Percentiles rank a stretch among this genome's conserved stretches.
Conservation (phyloP, 2,113 vertebrate genomes). For the Galemys pyrenaicus region DNA sequence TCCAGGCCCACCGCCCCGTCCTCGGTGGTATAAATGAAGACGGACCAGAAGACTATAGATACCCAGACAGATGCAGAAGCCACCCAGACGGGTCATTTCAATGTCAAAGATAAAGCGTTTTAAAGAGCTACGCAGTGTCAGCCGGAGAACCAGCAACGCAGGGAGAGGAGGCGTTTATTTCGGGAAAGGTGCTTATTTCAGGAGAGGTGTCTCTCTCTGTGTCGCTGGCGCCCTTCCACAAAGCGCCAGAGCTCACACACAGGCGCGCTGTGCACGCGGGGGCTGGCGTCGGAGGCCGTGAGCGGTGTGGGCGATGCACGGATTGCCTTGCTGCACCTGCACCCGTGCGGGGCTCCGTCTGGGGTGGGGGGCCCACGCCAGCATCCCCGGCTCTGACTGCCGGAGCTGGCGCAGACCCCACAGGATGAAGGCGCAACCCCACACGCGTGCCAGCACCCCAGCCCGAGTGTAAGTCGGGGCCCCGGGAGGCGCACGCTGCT, state of each 20-base stretch:
- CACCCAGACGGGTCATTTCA: constrained; percentile 69
- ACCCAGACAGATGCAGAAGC: constrained; percentile 66
- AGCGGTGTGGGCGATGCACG: too few relatives aligned
- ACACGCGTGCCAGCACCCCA: too few relatives aligned
- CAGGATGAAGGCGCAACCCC: too few relatives aligned
- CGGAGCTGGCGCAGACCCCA: too few relatives aligned
- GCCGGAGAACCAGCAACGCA: constrained; percentile 55
- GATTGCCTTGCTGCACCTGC: too few relatives aligned
- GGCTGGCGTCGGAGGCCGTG: too few relatives aligned
- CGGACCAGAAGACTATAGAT: constrained; percentile 57
- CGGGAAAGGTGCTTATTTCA: constrained; percentile 53
- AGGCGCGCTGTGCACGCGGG: too few relatives aligned
- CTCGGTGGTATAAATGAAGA: constrained; percentile 50
- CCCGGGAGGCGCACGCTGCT: too few relatives aligned
- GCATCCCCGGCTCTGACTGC: too few relatives aligned
- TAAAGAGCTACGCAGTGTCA: constrained; percentile 64
- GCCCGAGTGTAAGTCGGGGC: too few relatives aligned
- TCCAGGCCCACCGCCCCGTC: constrained; percentile 17
- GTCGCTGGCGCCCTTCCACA: background rate
- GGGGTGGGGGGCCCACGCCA: too few relatives aligned
- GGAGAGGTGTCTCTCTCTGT: constrained; percentile 12
- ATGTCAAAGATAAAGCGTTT: constrained; percentile 72
- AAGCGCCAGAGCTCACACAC: background rate
- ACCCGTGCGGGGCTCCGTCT: too few relatives aligned
- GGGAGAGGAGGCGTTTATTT: constrained; percentile 52